Base-by-base conservation (phyloP, 2,888 invertebrate genomes). In the Aspidapion aeneum region DNA sequence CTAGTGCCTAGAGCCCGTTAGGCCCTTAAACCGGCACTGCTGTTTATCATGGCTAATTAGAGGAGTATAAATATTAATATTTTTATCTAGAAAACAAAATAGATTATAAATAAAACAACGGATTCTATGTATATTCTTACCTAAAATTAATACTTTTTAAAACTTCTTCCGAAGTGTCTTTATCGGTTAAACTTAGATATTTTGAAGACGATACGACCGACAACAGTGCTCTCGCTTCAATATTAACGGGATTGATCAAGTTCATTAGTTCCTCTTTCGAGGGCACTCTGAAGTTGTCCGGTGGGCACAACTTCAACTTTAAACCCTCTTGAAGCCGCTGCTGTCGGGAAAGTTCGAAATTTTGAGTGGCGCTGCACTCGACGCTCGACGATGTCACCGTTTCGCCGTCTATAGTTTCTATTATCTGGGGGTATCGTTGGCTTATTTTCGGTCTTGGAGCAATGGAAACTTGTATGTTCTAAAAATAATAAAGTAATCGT, bases 191-290 rank as follows among this genome's bases (percentile, higher is more conserved):
- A 7, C 56, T 57, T 50, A 66, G 63, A 62, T 69, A 74, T 66
- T 72, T 72, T 3, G 73, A 63, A 57, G 68, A 69, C 55, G 68
- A 69, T 7, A 75, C 61, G 0, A 75, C 71, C 2, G 73, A 69
- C 2, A 76, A 62, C 20, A 76, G 64, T 16, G 71, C 69, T 62
- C 70, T 74, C 1, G 69, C 69, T 63, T 76, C 74, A 3, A 69
- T 62, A 50, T 70, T 71, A 51, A 72, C 72, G 0, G 75, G 75
- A 20, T 70, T 71, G 48, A 76, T 73, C 9, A 74, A 57, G 50
- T 63, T 65, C 16, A 71, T 66, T 57, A 75, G 57, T 59, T 72
- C 62, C 55, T 74, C 70, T 63, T 70, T 73, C 1, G 68, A 48
- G 1, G 74, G 74, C n/a, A 70, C 58, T 20, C 63, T 60, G 7